Percentiles rank a stretch among this genome's conserved stretches.
phyloP scores from a whole-genome alignment of 1,140 invertebrate species.

The Dendroctonus ponderosae region DNA sequence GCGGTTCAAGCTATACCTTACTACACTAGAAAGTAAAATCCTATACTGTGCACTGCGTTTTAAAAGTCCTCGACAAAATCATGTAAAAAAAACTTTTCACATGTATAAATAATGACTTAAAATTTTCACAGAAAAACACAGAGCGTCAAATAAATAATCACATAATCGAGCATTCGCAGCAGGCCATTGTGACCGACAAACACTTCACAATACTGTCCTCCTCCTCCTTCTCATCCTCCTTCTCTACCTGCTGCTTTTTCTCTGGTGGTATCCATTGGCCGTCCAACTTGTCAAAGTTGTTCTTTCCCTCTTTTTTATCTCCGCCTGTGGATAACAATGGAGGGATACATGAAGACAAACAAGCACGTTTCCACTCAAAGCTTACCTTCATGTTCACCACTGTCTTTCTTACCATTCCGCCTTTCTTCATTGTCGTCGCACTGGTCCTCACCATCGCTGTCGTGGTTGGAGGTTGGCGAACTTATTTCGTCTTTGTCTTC shows the following conservation, averaged over 20 bases:
- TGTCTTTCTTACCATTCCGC: slow-evolving; percentile 2
- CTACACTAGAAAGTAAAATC: too few relatives aligned
- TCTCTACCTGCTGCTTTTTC: slow-evolving; percentile 30
- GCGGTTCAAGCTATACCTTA: too few relatives aligned
- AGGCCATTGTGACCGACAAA: slow-evolving; percentile 44
- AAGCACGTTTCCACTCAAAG: background rate
- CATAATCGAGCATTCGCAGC: slow-evolving; percentile 45
- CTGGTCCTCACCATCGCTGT: slow-evolving; percentile 21
- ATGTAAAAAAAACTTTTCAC: too few relatives aligned
- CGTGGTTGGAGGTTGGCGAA: slow-evolving; percentile 21
- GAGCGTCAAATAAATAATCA: background rate
- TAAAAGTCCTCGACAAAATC: too few relatives aligned
- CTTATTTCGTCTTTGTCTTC: slow-evolving; percentile 19
- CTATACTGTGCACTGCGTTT: too few relatives aligned
- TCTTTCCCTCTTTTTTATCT: slow-evolving; percentile 33
- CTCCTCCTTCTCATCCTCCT: slow-evolving; percentile 41
- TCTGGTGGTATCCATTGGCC: slow-evolving; percentile 36
- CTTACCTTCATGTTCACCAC: slow-evolving; percentile 4
- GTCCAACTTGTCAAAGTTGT: slow-evolving; percentile 34
- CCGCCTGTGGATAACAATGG: slow-evolving; percentile 9
- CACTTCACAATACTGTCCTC: slow-evolving; percentile 44
- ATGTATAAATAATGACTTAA: too few relatives aligned
- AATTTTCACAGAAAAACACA: too few relatives aligned
- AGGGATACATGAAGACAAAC: background rate
- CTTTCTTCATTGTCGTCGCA: slow-evolving; percentile 27